Evolutionary conservation across 2,797 vertebrate genomes (phyloP), one percentile per base, ranked within the genome.

Genomic region (Enteromius afrohamiltoni): DNA sequence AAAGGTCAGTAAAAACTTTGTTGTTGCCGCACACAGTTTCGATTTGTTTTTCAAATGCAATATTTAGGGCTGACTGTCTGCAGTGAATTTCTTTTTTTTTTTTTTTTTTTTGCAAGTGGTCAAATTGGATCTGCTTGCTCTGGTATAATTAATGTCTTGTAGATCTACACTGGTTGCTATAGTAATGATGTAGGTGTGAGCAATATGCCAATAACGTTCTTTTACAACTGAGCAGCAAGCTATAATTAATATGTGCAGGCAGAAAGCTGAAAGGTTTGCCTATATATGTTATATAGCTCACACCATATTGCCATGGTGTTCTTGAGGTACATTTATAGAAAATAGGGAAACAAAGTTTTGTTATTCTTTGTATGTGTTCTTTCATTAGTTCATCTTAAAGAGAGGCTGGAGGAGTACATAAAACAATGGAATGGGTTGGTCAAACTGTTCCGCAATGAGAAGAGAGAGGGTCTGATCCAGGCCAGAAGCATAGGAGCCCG

Each of bases 371-470:
- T 42, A 4, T 73, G 31, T 75, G 40, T 69, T 85, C 26, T 80
- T 85, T 90, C 21, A 83, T 6, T 88, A 99, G 98, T 86, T 51
- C 97, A 99, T 91, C 94, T 99, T 86, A 97, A 98, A 89, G 96
- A 96, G 85, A 95, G 96, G 74, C 90, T 99, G 88, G 97, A 99
- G 85, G 93, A 97, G 0, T 99, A 99, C 88, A 94, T 99, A 87
- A 98, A 98, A 87, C 96, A 96, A 74, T 99, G 98, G 98, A 99
- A 98, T 1, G 97, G 98, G 81, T 94, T 99, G n/a, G 98, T 99
- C 21, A 99, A 99, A 90, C 90, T 99, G 47, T 98, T 96, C 93
- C 94, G 97, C 88, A 99, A 99, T 81, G 97, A 98, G 73, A 97
- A 97, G 90, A 95, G 98, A 92, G 98, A 99, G 93, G 98, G 98